These are phyloP conservation scores for Eueremaeus valkanovi DNA, from an alignment of 2,888 invertebrate species.

Conservation along the genomic window DNA sequence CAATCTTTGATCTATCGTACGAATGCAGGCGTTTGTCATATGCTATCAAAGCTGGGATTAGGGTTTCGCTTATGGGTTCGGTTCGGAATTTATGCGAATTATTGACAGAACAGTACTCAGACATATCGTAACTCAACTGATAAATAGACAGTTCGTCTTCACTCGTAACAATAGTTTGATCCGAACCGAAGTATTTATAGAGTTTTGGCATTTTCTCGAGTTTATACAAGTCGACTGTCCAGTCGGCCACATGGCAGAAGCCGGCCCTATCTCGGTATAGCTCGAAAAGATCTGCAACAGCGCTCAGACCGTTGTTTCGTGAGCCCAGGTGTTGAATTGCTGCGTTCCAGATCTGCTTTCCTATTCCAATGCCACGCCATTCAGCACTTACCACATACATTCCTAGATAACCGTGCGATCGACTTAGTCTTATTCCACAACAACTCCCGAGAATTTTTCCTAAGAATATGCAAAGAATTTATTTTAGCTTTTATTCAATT, in stretches of 20 bases:
- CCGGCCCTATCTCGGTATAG: slow-evolving; percentile 45
- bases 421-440: slow-evolving; percentile 44
- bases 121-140: slow-evolving; percentile 10
- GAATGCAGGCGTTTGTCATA: slow-evolving; percentile 44
- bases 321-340: slow-evolving; percentile 45
- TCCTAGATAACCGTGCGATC: slow-evolving; percentile 46
- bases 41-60: slow-evolving; percentile 38
- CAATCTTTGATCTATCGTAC: slow-evolving; percentile 45
- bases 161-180: background rate
- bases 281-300: slow-evolving; percentile 43
- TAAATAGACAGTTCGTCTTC: background rate
- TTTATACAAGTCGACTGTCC: slow-evolving; percentile 46
- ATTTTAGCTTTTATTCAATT: no score
- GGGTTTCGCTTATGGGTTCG: slow-evolving; percentile 3
- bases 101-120: background rate
- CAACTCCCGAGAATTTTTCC: slow-evolving; percentile 45
- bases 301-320: slow-evolving; percentile 45
- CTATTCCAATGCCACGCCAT: slow-evolving; percentile 45
- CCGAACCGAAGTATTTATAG: slow-evolving; percentile 21
- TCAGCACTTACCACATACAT: slow-evolving; percentile 45
- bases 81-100: slow-evolving; percentile 32
- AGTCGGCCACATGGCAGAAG: slow-evolving; percentile 43
- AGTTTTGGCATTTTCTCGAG: slow-evolving; percentile 33
- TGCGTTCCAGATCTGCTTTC: slow-evolving; percentile 46
- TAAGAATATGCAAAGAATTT: background rate